Conservation (phyloP, 2,113 vertebrate species). For the Hypomesus transpacificus region DNA sequence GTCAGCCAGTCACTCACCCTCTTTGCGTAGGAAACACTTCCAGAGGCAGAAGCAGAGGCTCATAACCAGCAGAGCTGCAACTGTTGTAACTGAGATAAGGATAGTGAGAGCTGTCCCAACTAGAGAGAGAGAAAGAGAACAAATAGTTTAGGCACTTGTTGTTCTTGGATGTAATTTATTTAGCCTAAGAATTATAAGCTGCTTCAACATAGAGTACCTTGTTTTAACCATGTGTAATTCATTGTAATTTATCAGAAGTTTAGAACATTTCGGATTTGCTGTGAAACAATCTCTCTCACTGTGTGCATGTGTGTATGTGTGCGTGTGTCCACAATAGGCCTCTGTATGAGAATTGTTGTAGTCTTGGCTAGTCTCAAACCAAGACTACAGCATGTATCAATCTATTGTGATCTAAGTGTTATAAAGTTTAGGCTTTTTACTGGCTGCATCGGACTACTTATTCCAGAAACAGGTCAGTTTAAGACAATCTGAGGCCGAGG, state of each 20-base stretch:
- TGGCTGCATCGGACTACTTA: background rate
- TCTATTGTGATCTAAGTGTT: too few species aligned
- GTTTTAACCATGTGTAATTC: too few species aligned
- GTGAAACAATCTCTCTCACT: background rate
- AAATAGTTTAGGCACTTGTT: background rate
- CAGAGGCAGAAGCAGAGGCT: slow-evolving; percentile 76
- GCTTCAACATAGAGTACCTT: too few species aligned
- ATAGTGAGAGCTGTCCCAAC: slow-evolving; percentile 75
- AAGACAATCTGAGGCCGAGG: background rate
- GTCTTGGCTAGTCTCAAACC: too few species aligned
- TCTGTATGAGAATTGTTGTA: background rate
- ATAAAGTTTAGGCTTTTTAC: too few species aligned
- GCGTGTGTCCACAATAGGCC: background rate
- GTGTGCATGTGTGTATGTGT: background rate
- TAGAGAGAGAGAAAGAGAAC: slow-evolving; percentile 31
- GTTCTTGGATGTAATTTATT: background rate
- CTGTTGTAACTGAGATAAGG: slow-evolving; percentile 75
- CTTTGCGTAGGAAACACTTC: slow-evolving; percentile 76
- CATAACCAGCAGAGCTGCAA: slow-evolving; percentile 72
- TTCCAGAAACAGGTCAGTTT: background rate
- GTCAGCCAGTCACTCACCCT: slow-evolving; percentile 55
- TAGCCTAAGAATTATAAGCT: too few species aligned
- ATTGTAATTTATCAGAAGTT: too few species aligned
- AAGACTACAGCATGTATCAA: too few species aligned
- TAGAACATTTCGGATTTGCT: background rate